phyloP scores from a whole-genome alignment of 2,888 invertebrate species.

The Andricus curvator region DNA sequence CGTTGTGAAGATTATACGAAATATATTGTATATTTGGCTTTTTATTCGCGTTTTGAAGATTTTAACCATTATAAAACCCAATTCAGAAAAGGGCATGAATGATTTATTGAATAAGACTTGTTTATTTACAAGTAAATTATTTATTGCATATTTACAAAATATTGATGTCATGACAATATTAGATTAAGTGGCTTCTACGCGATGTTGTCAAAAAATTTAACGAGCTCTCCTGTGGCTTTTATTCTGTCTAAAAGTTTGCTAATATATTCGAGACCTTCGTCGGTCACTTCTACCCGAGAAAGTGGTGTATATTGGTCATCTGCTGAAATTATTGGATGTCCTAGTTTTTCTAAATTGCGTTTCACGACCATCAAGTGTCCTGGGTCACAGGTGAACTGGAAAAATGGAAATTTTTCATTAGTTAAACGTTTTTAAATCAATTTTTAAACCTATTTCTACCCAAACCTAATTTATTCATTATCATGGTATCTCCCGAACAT shows the following conservation, averaged over 20 bases:
- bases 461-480: too few relatives aligned
- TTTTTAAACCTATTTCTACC: too few relatives aligned
- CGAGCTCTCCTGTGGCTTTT: slow-evolving; percentile 81
- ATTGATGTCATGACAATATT: background rate
- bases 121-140: background rate
- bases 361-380: slow-evolving; percentile 78
- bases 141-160: slow-evolving; percentile 23
- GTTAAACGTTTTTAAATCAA: too few relatives aligned
- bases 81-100: too few relatives aligned
- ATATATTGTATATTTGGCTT: background rate
- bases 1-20: background rate
- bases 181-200: slow-evolving; percentile 52
- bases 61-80: background rate
- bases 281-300: slow-evolving; percentile 77
- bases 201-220: slow-evolving; percentile 82
- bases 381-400: slow-evolving; percentile 82
- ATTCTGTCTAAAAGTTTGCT: slow-evolving; percentile 80
- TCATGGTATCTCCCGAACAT: too few relatives aligned
- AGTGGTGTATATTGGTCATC: slow-evolving; percentile 80
- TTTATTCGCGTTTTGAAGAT: background rate
- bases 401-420: slow-evolving; percentile 48
- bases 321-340: slow-evolving; percentile 79
- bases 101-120: background rate
- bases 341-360: slow-evolving; percentile 77
- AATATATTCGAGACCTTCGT: slow-evolving; percentile 79